Evolutionary conservation across 2,797 vertebrate species (phyloP).

Genomic region (Poeciliopsis gracilis): DNA sequence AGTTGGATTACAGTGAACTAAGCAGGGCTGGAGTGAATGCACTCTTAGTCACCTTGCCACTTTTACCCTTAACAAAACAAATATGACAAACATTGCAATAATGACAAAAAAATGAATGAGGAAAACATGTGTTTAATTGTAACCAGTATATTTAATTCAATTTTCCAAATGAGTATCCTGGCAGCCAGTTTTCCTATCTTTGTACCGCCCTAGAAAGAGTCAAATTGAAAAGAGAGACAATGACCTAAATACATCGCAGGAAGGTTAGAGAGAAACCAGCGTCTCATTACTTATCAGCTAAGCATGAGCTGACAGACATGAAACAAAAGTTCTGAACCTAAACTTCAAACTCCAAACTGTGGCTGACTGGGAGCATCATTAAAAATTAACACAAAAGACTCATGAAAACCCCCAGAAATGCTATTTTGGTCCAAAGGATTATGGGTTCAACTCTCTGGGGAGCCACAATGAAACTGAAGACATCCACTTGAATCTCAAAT

Average conservation of each 20-base stretch:
- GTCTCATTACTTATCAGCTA: slow-evolving; percentile 42
- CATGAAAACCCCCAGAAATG: slow-evolving; percentile 28
- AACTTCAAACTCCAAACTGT: slow-evolving; percentile 5
- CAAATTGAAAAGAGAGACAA: slow-evolving; percentile 43
- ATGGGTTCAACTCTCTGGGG: slow-evolving; percentile 24
- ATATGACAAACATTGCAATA: neutral
- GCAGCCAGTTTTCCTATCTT: neutral
- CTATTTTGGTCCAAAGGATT: slow-evolving; percentile 23
- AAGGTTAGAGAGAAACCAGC: slow-evolving; percentile 44
- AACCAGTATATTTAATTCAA: neutral
- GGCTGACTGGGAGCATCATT: slow-evolving; percentile 2
- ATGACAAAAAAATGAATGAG: neutral
- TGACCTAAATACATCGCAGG: slow-evolving; percentile 55
- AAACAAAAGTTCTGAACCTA: slow-evolving; percentile 6
- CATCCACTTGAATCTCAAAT: slow-evolving; percentile 48
- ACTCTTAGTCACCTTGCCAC: too few relatives aligned
- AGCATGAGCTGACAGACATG: slow-evolving; percentile 25
- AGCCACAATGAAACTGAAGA: slow-evolving; percentile 49
- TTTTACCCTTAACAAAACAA: neutral
- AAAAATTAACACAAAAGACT: slow-evolving; percentile 12
- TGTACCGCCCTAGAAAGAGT: neutral
- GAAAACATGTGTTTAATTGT: neutral
- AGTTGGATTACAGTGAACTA: too few relatives aligned
- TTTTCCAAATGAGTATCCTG: neutral
- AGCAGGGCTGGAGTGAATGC: too few relatives aligned